Evolutionary conservation across 2,113 vertebrate genomes (phyloP).

Genomic region (Ceratotherium simum): DNA sequence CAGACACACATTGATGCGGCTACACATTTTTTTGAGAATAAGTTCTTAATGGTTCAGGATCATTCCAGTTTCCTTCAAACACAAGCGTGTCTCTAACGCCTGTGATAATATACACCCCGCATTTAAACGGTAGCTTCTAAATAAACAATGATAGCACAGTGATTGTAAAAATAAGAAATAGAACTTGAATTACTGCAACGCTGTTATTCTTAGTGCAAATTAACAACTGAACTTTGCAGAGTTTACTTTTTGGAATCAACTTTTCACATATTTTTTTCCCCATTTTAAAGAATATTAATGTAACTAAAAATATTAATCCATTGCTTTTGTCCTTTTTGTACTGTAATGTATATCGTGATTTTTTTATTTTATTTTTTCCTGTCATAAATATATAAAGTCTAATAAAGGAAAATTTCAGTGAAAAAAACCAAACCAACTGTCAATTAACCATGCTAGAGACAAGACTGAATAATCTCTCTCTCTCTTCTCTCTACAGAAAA

Average conservation of each 20-base stretch:
- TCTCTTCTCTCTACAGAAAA: constrained; percentile 19
- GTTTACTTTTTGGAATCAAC: not conserved
- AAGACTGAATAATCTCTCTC: not conserved
- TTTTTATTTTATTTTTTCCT: constrained; percentile 48
- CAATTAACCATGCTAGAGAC: not conserved
- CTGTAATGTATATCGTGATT: not conserved
- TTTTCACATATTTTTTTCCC: not conserved
- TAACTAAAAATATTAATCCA: not conserved
- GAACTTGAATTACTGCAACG: not conserved
- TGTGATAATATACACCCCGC: not conserved
- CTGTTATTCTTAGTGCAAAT: not conserved
- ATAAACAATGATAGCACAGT: not conserved
- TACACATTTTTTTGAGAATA: not conserved
- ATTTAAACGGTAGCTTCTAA: not conserved
- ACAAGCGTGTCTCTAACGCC: not conserved
- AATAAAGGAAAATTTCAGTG: not conserved
- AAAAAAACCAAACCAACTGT: not conserved
- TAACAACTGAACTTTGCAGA: not conserved
- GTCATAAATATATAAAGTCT: not conserved
- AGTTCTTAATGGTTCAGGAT: not conserved
- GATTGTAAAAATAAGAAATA: not conserved
- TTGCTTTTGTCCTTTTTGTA: not conserved
- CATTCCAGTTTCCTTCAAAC: not conserved
- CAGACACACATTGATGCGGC: not conserved
- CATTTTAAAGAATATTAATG: not conserved